These are phyloP conservation scores for Fissipunctia ypsillon DNA, from an alignment of 2,888 invertebrate species.

Conservation along the genomic window DNA sequence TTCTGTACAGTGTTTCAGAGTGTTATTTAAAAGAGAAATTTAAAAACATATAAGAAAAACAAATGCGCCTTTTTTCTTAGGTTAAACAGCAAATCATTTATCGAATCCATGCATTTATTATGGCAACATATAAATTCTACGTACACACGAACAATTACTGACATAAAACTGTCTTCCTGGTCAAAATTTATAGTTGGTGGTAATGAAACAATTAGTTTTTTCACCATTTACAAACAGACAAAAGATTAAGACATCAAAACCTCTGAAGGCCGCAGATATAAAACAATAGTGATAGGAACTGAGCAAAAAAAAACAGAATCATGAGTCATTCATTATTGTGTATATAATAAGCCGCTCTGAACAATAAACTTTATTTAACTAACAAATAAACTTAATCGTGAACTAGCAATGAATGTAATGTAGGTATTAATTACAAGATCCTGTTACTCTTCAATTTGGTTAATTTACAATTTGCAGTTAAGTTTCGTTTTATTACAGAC, in stretches of 20 bases:
- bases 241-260: conserved; percentile 62
- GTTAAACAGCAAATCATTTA: not conserved
- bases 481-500: conserved; percentile 22
- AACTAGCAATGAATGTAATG: conserved; percentile 29
- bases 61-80: not conserved
- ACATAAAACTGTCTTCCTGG: conserved; percentile 48
- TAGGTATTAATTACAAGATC: conserved; percentile 15
- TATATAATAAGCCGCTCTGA: conserved; percentile 36
- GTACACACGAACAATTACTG: conserved; percentile 23
- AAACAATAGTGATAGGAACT: conserved; percentile 61
- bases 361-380: conserved; percentile 51
- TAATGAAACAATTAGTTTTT: conserved; percentile 65
- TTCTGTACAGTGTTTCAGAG: not conserved
- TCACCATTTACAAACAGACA: conserved; percentile 52
- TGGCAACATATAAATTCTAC: conserved; percentile 8
- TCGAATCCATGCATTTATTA: not conserved
- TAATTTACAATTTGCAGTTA: conserved; percentile 40
- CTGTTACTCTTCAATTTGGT: conserved; percentile 18
- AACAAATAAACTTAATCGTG: conserved; percentile 49
- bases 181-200: conserved; percentile 41
- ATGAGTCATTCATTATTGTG: conserved; percentile 43
- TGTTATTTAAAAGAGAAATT: not conserved
- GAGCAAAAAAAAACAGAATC: conserved; percentile 56
- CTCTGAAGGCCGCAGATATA: conserved; percentile 50
- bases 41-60: not conserved